Evolutionary conservation across 2,113 vertebrate genomes (phyloP).

Genomic region (Sinocyclocheilus maitianheensis): DNA sequence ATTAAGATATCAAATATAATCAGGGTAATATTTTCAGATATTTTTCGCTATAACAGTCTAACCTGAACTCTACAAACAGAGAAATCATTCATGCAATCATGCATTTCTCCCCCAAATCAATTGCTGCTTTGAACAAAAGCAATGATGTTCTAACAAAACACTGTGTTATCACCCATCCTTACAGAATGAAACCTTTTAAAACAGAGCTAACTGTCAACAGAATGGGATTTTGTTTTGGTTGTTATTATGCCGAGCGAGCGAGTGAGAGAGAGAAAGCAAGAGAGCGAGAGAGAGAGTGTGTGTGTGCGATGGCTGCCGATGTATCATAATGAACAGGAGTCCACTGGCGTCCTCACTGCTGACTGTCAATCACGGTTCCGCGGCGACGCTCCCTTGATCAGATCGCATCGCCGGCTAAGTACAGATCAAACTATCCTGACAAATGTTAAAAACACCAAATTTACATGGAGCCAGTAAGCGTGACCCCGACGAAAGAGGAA

Average conservation of each 20-base stretch:
- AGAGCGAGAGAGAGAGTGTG: too few relatives aligned
- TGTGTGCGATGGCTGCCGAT: not conserved
- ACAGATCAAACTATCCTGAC: conserved; percentile 25
- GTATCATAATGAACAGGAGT: conserved; percentile 50
- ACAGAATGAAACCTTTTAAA: not conserved
- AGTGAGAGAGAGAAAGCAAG: too few relatives aligned
- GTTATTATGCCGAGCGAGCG: conserved; percentile 12
- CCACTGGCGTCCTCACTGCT: conserved; percentile 35
- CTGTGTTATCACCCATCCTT: not conserved
- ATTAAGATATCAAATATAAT: not conserved
- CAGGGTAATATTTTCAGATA: not conserved
- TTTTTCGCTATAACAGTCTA: not conserved
- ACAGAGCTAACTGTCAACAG: conserved; percentile 24
- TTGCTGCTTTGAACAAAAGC: not conserved
- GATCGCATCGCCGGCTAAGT: conserved; percentile 9
- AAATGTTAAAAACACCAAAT: conserved; percentile 23
- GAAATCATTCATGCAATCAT: not conserved
- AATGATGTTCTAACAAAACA: not conserved
- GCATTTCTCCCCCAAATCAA: not conserved
- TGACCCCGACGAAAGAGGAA: not conserved
- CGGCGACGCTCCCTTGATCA: not conserved
- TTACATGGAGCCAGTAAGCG: not conserved
- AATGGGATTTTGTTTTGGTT: conserved; percentile 28
- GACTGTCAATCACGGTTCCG: conserved; percentile 55
- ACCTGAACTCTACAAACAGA: not conserved